Percentiles rank a stretch among this genome's conserved stretches.
Conservation (phyloP, 2,797 vertebrate species). For the Thamnophis elegans region DNA sequence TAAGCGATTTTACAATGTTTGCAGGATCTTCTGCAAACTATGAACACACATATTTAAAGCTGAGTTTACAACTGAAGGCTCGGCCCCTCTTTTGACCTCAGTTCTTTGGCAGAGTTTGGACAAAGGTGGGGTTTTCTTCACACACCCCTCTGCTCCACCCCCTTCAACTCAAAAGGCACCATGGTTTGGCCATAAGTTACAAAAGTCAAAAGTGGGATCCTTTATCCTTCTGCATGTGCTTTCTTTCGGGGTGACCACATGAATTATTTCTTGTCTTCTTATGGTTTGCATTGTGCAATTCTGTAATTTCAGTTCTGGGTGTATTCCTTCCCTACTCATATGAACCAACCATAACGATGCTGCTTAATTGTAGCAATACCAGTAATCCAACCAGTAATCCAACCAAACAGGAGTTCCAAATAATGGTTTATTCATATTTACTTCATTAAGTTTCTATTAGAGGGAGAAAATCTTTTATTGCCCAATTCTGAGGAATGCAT, state of each 20-base stretch:
- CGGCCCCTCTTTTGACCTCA: constrained; percentile 42
- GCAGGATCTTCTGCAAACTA: constrained; percentile 11
- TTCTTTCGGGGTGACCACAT: constrained; percentile 4
- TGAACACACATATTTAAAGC: constrained; percentile 59
- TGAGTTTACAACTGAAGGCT: constrained; percentile 17
- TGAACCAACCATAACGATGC: background rate
- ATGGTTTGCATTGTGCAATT: background rate
- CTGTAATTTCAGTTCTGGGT: background rate
- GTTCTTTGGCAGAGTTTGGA: background rate
- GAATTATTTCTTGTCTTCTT: constrained; percentile 36
- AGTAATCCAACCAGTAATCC: background rate
- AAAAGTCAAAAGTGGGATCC: background rate
- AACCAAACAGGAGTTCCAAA: background rate
- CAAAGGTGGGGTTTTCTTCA: constrained; percentile 48
- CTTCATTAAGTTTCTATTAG: background rate
- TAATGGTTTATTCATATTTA: background rate
- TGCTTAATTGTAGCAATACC: background rate
- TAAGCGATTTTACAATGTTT: background rate
- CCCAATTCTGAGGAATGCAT: background rate
- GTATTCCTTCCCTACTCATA: background rate
- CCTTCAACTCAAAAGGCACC: background rate
- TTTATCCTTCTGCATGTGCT: constrained; percentile 13
- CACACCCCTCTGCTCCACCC: constrained; percentile 37
- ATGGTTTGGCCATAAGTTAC: background rate
- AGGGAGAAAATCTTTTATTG: background rate